Conservation (phyloP, 2,888 invertebrate species). For the Caenorhabditis sp. region DNA sequence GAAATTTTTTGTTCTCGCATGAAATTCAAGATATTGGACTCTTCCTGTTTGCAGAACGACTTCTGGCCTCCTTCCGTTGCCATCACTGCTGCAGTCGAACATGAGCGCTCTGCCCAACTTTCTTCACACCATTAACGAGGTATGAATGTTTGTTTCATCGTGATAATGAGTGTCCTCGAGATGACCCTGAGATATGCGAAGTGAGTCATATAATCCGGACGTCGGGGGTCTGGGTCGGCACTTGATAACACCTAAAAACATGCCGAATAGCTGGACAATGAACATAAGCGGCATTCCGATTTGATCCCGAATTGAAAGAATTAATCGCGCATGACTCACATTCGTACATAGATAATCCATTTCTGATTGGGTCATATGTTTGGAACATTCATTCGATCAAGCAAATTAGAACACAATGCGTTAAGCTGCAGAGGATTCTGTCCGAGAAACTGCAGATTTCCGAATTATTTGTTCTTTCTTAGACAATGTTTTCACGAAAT, state of each 20-base stretch:
- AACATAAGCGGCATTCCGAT: too few relatives aligned
- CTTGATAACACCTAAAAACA: constrained; percentile 24
- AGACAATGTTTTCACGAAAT: too few relatives aligned
- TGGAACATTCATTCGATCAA: too few relatives aligned
- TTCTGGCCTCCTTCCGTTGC: constrained; percentile 57
- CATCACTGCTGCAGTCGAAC: constrained; percentile 61
- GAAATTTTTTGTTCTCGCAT: constrained; percentile 2
- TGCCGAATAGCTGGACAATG: not conserved
- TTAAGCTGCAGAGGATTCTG: too few relatives aligned
- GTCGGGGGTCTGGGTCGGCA: not conserved
- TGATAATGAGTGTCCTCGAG: constrained; percentile 47
- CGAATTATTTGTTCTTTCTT: too few relatives aligned
- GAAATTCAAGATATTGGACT: constrained; percentile 11
- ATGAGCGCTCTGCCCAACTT: constrained; percentile 61
- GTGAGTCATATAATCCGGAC: constrained; percentile 50
- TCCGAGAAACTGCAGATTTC: too few relatives aligned
- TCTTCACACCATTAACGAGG: constrained; percentile 68
- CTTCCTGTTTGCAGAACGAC: constrained; percentile 46
- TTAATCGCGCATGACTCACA: too few relatives aligned
- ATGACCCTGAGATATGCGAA: constrained; percentile 51
- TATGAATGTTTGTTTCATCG: constrained; percentile 41
- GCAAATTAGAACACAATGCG: too few relatives aligned
- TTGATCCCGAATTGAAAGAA: constrained; percentile 11
- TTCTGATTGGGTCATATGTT: too few relatives aligned
- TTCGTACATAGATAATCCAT: too few relatives aligned